These are phyloP conservation scores for Corythoichthys haematopterus DNA, from an alignment of 2,113 vertebrate genomes.

Conservation along the genomic window DNA sequence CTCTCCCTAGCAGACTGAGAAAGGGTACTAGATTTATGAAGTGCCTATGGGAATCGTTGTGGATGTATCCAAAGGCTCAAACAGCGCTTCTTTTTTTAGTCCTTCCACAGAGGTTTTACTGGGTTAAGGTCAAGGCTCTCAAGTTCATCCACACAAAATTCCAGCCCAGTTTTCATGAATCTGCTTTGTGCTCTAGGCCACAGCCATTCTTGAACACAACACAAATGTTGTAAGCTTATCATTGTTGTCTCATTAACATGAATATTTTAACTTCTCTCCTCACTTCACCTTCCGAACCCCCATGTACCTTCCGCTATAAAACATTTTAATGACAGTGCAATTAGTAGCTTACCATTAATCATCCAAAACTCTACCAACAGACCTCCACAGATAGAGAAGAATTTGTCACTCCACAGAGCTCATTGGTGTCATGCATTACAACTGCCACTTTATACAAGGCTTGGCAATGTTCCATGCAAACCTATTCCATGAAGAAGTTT, in stretches of 20 bases:
- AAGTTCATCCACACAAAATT: background rate
- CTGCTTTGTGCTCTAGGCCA: background rate
- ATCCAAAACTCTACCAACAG: background rate
- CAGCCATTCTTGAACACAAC: background rate
- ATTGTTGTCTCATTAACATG: background rate
- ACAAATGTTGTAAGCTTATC: background rate
- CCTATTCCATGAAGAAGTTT: slow-evolving; percentile 3
- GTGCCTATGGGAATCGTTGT: background rate
- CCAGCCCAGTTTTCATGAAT: background rate
- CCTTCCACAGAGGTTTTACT: background rate
- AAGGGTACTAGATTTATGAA: background rate
- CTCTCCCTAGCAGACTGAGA: background rate
- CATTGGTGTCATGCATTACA: background rate
- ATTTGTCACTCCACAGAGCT: background rate
- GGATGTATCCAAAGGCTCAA: background rate
- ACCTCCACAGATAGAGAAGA: background rate
- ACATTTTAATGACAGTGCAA: background rate
- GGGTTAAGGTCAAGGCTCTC: background rate
- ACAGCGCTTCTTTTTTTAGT: background rate
- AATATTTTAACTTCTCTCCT: background rate
- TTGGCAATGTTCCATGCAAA: slow-evolving; percentile 9
- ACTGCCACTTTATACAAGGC: background rate
- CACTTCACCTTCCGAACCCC: background rate
- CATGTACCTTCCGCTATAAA: background rate
- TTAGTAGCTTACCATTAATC: background rate